A percentile compares a stretch with the other conserved stretches of the same genome.
Evolutionary conservation across 2,797 vertebrate species (phyloP).

Genomic region (Amblyopsis hoosieri): DNA sequence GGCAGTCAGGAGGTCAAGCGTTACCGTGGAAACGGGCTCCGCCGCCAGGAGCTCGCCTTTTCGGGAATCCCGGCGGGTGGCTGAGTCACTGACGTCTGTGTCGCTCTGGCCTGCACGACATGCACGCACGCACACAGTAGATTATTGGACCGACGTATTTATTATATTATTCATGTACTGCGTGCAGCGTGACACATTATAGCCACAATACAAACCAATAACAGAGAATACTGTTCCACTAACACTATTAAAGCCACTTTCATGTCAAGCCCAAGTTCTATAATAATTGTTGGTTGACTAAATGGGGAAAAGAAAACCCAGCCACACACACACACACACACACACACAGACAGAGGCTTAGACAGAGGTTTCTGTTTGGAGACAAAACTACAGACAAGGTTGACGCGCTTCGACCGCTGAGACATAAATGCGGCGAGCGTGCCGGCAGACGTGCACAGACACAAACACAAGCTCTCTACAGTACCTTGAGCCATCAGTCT

Average conservation of each 20-base stretch:
- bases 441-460: not conserved
- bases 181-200: too few species aligned
- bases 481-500: conserved; percentile 87
- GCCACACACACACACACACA: not conserved
- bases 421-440: conserved; percentile 18
- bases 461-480: not conserved
- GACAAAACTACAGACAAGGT: conserved; percentile 21
- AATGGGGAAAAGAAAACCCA: not conserved
- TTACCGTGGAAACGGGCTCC: conserved; percentile 80
- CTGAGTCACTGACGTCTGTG: conserved; percentile 74
- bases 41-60: conserved; percentile 59
- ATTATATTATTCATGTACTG: too few species aligned
- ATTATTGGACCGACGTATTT: too few species aligned
- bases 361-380: conserved; percentile 11
- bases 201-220: conserved; percentile 4
- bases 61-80: conserved; percentile 72
- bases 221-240: conserved; percentile 8
- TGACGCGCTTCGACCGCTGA: conserved; percentile 14
- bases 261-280: conserved; percentile 9
- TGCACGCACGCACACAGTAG: conserved; percentile 1
- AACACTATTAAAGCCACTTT: too few species aligned
- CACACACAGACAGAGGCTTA: not conserved
- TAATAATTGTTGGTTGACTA: not conserved
- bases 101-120: conserved; percentile 84
- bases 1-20: conserved; percentile 86